phyloP scores from a whole-genome alignment of 2,113 vertebrate genomes.

The Tiliqua scincoides region DNA sequence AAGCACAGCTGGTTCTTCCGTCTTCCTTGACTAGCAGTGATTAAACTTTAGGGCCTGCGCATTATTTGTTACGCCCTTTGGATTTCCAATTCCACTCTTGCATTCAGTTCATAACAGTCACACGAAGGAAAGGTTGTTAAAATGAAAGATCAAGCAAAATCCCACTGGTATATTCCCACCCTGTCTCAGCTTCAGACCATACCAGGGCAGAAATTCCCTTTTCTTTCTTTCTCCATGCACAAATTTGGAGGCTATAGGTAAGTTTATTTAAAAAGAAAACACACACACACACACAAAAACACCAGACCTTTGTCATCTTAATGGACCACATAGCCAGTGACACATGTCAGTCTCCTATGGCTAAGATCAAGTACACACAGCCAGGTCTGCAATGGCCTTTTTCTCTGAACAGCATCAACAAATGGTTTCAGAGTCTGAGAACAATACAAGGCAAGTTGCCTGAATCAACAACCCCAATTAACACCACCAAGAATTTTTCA shows the following conservation, averaged over 20 bases:
- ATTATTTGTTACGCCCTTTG: constrained; percentile 12
- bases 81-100: constrained; percentile 8
- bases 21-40: constrained; percentile 3
- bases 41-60: constrained; percentile 17
- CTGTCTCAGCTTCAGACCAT: too few relatives aligned
- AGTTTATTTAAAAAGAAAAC: background rate
- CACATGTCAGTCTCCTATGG: background rate
- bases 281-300: too few relatives aligned
- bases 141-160: background rate
- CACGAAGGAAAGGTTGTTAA: background rate
- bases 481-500: background rate
- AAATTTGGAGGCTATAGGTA: background rate
- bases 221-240: background rate
- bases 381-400: background rate
- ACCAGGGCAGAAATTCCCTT: background rate
- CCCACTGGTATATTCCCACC: background rate
- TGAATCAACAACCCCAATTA: background rate
- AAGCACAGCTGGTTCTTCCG: constrained; percentile 4
- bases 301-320: background rate
- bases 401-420: background rate
- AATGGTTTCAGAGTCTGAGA: background rate
- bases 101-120: background rate
- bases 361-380: background rate
- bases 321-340: background rate
- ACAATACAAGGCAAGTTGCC: background rate